phyloP scores from a whole-genome alignment of 2,113 vertebrate species.

The Alligator sinensis region DNA sequence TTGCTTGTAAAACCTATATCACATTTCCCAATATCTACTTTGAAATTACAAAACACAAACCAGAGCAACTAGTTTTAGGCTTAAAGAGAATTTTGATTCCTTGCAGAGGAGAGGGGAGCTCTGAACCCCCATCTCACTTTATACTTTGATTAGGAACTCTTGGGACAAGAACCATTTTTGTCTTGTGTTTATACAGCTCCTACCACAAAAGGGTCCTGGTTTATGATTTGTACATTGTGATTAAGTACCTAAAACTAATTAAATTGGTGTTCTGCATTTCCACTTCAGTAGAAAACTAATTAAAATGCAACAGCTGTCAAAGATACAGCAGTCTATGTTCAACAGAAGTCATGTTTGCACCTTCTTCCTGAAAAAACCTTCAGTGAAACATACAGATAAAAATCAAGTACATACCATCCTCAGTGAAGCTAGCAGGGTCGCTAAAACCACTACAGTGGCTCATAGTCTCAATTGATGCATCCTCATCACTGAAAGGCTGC shows the following conservation, averaged over 20 bases:
- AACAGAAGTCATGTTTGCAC: not conserved
- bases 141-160: too few relatives aligned
- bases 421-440: constrained; percentile 89
- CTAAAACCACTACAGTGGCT: constrained; percentile 98
- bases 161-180: too few relatives aligned
- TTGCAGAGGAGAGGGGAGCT: too few relatives aligned
- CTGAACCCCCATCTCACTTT: too few relatives aligned
- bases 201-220: not conserved
- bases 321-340: not conserved
- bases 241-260: not conserved
- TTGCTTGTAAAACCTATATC: not conserved
- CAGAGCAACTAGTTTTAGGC: accelerated
- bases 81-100: not conserved
- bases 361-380: not conserved
- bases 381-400: accelerated
- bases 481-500: constrained; percentile 97
- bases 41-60: not conserved
- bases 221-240: not conserved
- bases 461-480: constrained; percentile 96
- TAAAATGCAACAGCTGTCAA: not conserved
- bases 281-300: too few relatives aligned
- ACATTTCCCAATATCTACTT: not conserved
- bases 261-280: not conserved
- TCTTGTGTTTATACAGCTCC: not conserved
- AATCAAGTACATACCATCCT: constrained; percentile 85